Conservation (phyloP, 1,140 invertebrate species). For the Micrasema longulum region DNA sequence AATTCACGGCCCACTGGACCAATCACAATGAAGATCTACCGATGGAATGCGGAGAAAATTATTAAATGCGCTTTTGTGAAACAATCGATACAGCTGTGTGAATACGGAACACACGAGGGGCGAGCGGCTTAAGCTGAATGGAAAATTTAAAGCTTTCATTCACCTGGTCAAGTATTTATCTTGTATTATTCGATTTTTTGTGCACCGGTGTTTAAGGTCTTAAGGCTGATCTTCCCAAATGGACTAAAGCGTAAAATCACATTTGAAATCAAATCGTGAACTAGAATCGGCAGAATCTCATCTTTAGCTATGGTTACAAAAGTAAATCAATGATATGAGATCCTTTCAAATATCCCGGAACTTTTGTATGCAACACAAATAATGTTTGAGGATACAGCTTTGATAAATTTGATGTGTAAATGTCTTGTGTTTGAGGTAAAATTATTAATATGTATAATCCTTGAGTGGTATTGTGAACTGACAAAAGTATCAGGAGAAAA, state of each 20-base stretch:
- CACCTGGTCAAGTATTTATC: constrained; percentile 20
- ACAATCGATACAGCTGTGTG: constrained; percentile 16
- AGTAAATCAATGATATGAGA: no score
- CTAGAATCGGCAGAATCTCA: no score
- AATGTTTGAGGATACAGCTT: no score
- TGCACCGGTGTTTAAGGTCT: constrained; percentile 7
- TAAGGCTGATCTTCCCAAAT: not conserved
- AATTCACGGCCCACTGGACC: constrained; percentile 47
- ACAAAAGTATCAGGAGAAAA: no score
- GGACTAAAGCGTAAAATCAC: constrained; percentile 24
- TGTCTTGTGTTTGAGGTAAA: no score
- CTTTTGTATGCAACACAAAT: no score
- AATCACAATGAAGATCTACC: constrained; percentile 15
- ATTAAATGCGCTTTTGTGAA: constrained; percentile 43
- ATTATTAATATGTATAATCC: no score
- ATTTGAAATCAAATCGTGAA: constrained; percentile 4
- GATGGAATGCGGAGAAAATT: constrained; percentile 50
- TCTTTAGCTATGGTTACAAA: no score
- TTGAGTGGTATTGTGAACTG: no score
- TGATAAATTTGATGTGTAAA: no score
- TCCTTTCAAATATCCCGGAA: no score
- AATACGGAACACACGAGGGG: constrained; percentile 14
- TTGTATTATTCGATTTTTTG: constrained; percentile 8
- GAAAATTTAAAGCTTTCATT: constrained; percentile 20
- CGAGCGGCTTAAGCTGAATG: constrained; percentile 16